phyloP scores from a whole-genome alignment of 2,797 vertebrate genomes.

The Coregonus sp. region DNA sequence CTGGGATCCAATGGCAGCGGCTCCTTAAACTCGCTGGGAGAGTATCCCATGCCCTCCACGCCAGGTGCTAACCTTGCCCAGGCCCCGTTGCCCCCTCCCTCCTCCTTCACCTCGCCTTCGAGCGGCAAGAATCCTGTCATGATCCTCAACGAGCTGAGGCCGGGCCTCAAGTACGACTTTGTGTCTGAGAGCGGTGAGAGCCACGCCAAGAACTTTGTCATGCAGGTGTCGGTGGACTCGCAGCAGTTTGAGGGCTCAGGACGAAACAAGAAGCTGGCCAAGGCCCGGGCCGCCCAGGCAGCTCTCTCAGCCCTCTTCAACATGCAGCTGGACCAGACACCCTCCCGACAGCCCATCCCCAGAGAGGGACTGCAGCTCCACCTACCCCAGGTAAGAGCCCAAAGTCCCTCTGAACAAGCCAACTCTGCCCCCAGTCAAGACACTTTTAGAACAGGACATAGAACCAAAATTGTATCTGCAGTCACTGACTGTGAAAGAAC shows the following conservation, averaged over 20 bases:
- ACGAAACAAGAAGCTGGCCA: slow-evolving; percentile 96
- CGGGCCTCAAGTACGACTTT: slow-evolving; percentile 95
- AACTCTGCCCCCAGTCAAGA: not conserved
- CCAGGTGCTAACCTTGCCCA: slow-evolving; percentile 82
- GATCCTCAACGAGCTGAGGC: slow-evolving; percentile 97
- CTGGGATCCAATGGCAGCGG: slow-evolving; percentile 88
- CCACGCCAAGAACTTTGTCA: slow-evolving; percentile 98
- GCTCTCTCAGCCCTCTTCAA: slow-evolving; percentile 93
- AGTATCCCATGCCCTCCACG: slow-evolving; percentile 80
- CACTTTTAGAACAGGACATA: not conserved
- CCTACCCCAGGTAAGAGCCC: slow-evolving; percentile 87
- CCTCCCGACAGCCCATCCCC: slow-evolving; percentile 93
- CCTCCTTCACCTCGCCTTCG: slow-evolving; percentile 80
- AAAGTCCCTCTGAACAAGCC: not conserved
- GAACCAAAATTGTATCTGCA: not conserved
- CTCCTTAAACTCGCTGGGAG: slow-evolving; percentile 82
- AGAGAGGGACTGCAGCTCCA: slow-evolving; percentile 95
- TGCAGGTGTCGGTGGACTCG: slow-evolving; percentile 92
- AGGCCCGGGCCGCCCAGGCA: slow-evolving; percentile 93
- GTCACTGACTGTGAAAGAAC: not conserved
- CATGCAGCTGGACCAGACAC: slow-evolving; percentile 96
- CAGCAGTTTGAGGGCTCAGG: slow-evolving; percentile 95
- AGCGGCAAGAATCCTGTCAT: slow-evolving; percentile 97
- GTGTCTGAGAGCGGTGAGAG: slow-evolving; percentile 97
- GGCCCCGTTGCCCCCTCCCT: slow-evolving; percentile 80